Percentiles rank a stretch among this genome's conserved stretches.
Evolutionary conservation across 2,888 invertebrate species (phyloP).

Genomic region (Drosophila mayaguana): DNA sequence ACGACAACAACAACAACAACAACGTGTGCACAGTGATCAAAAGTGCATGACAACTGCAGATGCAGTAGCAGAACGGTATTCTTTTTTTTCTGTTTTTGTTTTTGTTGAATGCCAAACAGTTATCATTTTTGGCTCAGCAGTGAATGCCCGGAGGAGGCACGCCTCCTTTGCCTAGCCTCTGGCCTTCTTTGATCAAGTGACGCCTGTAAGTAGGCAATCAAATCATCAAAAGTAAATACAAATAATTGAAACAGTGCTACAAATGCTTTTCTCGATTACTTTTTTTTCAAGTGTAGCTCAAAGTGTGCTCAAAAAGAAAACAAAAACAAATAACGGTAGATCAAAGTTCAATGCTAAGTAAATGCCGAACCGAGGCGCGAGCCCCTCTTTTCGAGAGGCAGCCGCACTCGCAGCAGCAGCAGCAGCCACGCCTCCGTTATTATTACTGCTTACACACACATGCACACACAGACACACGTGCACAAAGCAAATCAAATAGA

Average conservation of each 20-base stretch:
- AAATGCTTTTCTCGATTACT: slow-evolving; percentile 7
- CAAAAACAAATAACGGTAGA: slow-evolving; percentile 14
- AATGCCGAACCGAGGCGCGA: background rate
- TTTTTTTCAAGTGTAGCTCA: slow-evolving; percentile 41
- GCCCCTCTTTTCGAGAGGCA: background rate
- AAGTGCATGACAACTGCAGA: slow-evolving; percentile 40
- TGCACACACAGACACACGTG: background rate
- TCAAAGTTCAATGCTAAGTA: slow-evolving; percentile 13
- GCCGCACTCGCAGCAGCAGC: background rate
- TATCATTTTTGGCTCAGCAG: background rate
- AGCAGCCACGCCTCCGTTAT: background rate
- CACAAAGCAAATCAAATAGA: slow-evolving; percentile 15
- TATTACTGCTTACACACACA: background rate
- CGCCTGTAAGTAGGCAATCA: slow-evolving; percentile 49
- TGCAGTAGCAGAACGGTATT: background rate
- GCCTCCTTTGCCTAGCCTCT: background rate
- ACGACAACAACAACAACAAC: slow-evolving; percentile 3
- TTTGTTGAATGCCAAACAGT: slow-evolving; percentile 5
- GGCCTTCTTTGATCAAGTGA: slow-evolving; percentile 25
- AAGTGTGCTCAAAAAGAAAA: background rate
- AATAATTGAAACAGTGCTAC: slow-evolving; percentile 16
- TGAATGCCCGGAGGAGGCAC: background rate
- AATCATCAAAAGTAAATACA: background rate
- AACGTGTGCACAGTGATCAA: slow-evolving; percentile 20
- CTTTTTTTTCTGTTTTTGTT: background rate